Evolutionary conservation across 2,797 vertebrate genomes (phyloP).

Genomic region (Acestrorhynchus altus): DNA sequence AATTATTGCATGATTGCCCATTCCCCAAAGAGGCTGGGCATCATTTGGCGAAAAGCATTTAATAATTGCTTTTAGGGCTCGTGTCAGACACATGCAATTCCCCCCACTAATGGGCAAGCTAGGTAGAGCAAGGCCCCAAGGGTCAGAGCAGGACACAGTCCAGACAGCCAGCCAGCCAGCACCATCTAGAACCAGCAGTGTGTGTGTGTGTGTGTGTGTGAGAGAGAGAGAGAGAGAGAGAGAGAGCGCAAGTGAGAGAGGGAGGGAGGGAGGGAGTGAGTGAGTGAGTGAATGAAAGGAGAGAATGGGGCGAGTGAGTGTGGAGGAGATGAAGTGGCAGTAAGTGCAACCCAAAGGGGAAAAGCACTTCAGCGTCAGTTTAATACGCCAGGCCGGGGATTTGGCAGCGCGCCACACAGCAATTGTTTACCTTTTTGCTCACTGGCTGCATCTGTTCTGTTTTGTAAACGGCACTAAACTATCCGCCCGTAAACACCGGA

Average conservation of each 20-base stretch:
- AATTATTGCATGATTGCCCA: slow-evolving; percentile 99
- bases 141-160: slow-evolving; percentile 85
- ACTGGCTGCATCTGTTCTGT: slow-evolving; percentile 98
- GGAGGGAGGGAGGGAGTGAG: slow-evolving; percentile 56
- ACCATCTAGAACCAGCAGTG: slow-evolving; percentile 76
- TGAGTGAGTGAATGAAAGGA: slow-evolving; percentile 53
- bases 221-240: slow-evolving; percentile 37
- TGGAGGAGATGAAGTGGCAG: slow-evolving; percentile 98
- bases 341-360: slow-evolving; percentile 97
- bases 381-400: slow-evolving; percentile 94
- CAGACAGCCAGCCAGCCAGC: slow-evolving; percentile 55
- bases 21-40: slow-evolving; percentile 94
- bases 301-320: slow-evolving; percentile 76
- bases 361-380: slow-evolving; percentile 96
- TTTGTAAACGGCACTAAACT: slow-evolving; percentile 98
- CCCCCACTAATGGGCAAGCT: slow-evolving; percentile 93
- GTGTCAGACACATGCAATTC: slow-evolving; percentile 99
- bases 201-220: slow-evolving; percentile 59
- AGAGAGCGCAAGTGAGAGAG: slow-evolving; percentile 50
- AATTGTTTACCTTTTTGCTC: slow-evolving; percentile 99
- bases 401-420: slow-evolving; percentile 96
- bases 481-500: slow-evolving; percentile 91
- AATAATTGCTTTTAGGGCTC: slow-evolving; percentile 99
- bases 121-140: slow-evolving; percentile 90
- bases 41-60: slow-evolving; percentile 99